These are phyloP conservation scores for Heterocephalus glaber DNA, from an alignment of 2,113 vertebrate species.

Conservation along the genomic window DNA sequence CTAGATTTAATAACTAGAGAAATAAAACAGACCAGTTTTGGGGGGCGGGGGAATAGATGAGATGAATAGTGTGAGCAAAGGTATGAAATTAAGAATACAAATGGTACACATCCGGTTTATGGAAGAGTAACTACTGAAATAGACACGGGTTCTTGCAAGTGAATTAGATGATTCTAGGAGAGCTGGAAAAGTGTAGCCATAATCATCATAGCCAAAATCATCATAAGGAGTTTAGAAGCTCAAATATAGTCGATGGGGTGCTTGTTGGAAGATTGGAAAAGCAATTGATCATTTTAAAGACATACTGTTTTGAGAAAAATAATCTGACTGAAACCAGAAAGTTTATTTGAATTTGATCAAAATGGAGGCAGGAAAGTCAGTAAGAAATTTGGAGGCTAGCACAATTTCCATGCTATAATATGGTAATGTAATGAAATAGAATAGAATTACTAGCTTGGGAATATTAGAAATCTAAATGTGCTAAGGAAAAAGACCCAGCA, in stretches of 20 bases:
- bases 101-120: background rate
- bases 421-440: background rate
- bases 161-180: background rate
- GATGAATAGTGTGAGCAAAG: background rate
- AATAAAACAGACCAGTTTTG: background rate
- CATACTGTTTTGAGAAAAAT: background rate
- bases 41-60: too few species aligned
- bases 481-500: background rate
- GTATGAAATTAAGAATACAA: background rate
- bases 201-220: background rate
- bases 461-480: background rate
- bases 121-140: background rate
- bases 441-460: background rate
- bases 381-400: background rate
- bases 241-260: background rate
- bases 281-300: background rate
- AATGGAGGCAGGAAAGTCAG: background rate
- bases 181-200: background rate
- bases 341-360: background rate
- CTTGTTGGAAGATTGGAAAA: background rate
- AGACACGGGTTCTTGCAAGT: background rate
- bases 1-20: background rate
- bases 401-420: background rate
- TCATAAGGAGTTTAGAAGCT: background rate
- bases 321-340: background rate